A percentile compares a stretch with the other conserved stretches of the same genome.
phyloP scores from a whole-genome alignment of 2,888 invertebrate genomes.

The Lasius platythorax region DNA sequence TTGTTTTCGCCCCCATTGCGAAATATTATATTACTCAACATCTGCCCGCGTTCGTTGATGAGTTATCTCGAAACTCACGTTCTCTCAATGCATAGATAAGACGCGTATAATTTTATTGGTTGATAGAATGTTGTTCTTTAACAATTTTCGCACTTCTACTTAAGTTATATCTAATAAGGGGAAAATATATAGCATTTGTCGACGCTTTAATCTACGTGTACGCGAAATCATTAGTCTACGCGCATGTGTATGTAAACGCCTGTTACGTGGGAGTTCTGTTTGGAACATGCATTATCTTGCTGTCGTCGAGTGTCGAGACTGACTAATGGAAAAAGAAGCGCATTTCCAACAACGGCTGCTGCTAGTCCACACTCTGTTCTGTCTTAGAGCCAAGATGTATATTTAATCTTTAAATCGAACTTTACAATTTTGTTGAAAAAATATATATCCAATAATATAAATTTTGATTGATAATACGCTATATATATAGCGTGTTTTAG shows the following conservation, averaged over 20 bases:
- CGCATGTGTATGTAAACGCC: neutral
- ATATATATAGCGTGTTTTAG: too few relatives aligned
- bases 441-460: too few relatives aligned
- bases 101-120: neutral
- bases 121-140: neutral
- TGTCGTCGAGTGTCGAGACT: slow-evolving; percentile 65
- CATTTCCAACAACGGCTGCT: slow-evolving; percentile 52
- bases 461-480: too few relatives aligned
- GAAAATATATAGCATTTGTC: neutral
- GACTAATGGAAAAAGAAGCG: slow-evolving; percentile 69
- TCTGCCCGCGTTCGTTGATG: neutral
- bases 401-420: neutral
- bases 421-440: too few relatives aligned
- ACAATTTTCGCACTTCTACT: neutral
- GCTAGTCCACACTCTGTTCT: neutral
- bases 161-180: neutral
- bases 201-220: neutral
- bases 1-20: neutral
- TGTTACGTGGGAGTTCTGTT: slow-evolving; percentile 63
- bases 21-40: neutral
- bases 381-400: neutral
- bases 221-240: slow-evolving; percentile 63
- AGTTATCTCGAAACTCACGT: neutral
- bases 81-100: neutral
- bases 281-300: slow-evolving; percentile 66